phyloP scores from a whole-genome alignment of 2,888 invertebrate species.

The Aplocera efformata region DNA sequence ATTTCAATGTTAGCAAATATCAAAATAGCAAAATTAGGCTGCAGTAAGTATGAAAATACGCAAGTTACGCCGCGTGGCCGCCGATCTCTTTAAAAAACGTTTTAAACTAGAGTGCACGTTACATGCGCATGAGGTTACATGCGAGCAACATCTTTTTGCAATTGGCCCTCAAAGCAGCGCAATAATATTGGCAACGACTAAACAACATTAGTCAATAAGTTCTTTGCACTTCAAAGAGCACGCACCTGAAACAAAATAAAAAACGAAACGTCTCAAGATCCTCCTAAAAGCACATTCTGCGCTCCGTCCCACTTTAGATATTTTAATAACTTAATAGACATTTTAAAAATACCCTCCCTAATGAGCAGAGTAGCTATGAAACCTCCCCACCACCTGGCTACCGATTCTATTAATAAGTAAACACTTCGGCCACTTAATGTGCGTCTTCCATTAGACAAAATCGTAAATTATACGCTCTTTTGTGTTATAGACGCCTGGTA shows the following conservation, averaged over 20 bases:
- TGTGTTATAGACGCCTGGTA: conserved; percentile 55
- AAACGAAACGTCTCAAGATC: conserved; percentile 12
- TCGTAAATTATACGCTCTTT: conserved; percentile 72
- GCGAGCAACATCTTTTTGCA: too few species aligned
- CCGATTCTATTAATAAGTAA: conserved; percentile 74
- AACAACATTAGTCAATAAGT: too few species aligned
- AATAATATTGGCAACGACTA: too few species aligned
- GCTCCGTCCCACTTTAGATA: conserved; percentile 15
- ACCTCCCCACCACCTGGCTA: conserved; percentile 69
- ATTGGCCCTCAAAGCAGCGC: too few species aligned
- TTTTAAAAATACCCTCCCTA: conserved; percentile 47
- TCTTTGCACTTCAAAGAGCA: too few species aligned
- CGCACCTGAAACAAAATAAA: conserved; percentile 4
- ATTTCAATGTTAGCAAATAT: too few species aligned
- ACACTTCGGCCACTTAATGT: conserved; percentile 69
- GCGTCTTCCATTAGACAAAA: conserved; percentile 70
- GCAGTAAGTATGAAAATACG: too few species aligned
- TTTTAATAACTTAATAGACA: conserved; percentile 31
- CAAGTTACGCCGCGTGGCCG: too few species aligned
- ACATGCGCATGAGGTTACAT: too few species aligned
- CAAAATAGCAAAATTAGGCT: too few species aligned
- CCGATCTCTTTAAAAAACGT: too few species aligned
- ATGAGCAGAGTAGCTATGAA: conserved; percentile 59
- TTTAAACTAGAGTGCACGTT: too few species aligned
- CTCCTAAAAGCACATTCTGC: conserved; percentile 18